Percentiles rank a stretch among this genome's conserved stretches.
Evolutionary conservation across 2,888 invertebrate species (phyloP).

Genomic region (Deroplatys truncata): DNA sequence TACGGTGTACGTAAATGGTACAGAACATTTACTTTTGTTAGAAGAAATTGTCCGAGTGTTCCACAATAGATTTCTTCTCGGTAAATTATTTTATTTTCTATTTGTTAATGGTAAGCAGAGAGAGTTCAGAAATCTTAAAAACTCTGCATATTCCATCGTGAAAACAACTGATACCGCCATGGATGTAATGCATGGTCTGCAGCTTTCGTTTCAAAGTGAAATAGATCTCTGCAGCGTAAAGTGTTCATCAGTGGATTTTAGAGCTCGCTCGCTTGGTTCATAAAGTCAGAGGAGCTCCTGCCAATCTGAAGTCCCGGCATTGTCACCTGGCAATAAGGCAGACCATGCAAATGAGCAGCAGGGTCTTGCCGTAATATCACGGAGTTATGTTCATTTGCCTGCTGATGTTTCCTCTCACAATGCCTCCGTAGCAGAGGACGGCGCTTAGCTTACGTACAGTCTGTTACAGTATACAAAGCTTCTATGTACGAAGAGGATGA

Average conservation of each 20-base stretch:
- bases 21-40: too few relatives aligned
- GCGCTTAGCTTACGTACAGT: not conserved
- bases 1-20: too few relatives aligned
- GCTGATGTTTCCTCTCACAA: not conserved
- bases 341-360: not conserved
- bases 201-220: not conserved
- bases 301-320: not conserved
- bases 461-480: not conserved
- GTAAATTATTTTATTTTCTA: too few relatives aligned
- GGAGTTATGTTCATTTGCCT: not conserved
- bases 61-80: too few relatives aligned
- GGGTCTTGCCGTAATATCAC: not conserved
- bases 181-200: not conserved
- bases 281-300: not conserved
- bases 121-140: too few relatives aligned
- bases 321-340: not conserved
- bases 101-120: accelerated
- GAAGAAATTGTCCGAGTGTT: too few relatives aligned
- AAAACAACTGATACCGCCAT: too few relatives aligned
- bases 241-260: not conserved
- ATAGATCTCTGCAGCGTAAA: not conserved
- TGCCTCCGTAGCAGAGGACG: too few relatives aligned
- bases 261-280: not conserved
- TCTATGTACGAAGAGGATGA: not conserved
- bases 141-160: too few relatives aligned